phyloP scores from a whole-genome alignment of 2,888 invertebrate genomes.

The Formica aserva region DNA sequence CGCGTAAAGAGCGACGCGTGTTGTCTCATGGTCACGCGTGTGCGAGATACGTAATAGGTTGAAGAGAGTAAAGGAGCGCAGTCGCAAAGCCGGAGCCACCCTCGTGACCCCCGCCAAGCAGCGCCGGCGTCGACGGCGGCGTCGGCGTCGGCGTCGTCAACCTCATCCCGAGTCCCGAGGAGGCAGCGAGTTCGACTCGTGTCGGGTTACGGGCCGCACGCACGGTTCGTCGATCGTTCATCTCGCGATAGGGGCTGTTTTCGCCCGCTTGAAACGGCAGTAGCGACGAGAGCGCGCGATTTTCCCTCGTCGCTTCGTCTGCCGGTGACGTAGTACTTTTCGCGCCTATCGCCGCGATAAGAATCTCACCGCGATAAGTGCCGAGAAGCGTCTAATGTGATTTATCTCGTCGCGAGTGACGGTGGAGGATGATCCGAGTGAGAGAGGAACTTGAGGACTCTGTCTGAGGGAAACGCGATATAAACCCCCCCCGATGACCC shows the following conservation, averaged over 20 bases:
- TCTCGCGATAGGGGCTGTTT: conserved; percentile 24
- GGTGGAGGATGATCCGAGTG: conserved; percentile 23
- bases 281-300: conserved; percentile 7
- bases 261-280: background rate
- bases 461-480: conserved; percentile 29
- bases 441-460: conserved; percentile 36
- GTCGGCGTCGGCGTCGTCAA: conserved; percentile 58
- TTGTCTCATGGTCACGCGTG: conserved; percentile 49
- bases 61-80: conserved; percentile 80
- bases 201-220: conserved; percentile 73
- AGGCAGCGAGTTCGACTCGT: conserved; percentile 77
- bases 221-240: conserved; percentile 63
- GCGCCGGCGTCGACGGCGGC: conserved; percentile 61
- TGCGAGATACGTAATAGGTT: conserved; percentile 77
- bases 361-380: background rate
- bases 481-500: background rate
- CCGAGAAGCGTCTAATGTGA: background rate
- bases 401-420: conserved; percentile 20
- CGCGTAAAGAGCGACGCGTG: conserved; percentile 42
- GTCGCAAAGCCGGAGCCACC: conserved; percentile 79
- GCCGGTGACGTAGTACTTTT: background rate
- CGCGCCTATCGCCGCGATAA: background rate
- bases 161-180: conserved; percentile 62
- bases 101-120: conserved; percentile 72
- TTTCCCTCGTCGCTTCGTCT: conserved; percentile 5